A percentile compares a stretch with the other conserved stretches of the same genome.
Evolutionary conservation across 2,888 invertebrate genomes (phyloP).

Genomic region (Sphecodes monilicornis): DNA sequence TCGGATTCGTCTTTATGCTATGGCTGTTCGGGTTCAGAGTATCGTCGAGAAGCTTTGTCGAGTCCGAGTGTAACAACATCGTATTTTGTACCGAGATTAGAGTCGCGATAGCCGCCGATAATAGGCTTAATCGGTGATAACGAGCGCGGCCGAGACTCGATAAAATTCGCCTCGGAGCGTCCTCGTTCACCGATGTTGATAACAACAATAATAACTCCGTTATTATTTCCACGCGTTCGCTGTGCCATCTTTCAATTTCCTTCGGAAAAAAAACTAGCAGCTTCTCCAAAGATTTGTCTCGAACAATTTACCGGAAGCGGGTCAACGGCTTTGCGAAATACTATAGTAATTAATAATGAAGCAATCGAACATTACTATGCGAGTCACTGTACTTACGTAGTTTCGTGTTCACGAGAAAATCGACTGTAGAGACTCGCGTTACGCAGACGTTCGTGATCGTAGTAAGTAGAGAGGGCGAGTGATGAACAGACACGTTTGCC

Average conservation of each 20-base stretch:
- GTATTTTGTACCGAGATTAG: conserved; percentile 48
- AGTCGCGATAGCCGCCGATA: conserved; percentile 60
- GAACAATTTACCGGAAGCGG: background rate
- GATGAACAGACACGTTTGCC: conserved; percentile 8
- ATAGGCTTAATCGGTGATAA: conserved; percentile 55
- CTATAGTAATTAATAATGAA: background rate
- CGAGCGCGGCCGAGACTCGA: conserved; percentile 29
- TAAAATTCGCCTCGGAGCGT: conserved; percentile 34
- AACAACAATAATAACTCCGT: background rate
- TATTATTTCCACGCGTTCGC: background rate
- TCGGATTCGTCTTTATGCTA: background rate
- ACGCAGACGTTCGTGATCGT: background rate
- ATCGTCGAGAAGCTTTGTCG: background rate
- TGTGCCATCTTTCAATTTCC: background rate
- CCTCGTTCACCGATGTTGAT: conserved; percentile 36
- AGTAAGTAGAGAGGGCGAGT: background rate
- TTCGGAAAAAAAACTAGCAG: background rate
- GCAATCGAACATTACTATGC: no score
- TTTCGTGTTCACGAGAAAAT: conserved; percentile 8
- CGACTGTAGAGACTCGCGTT: background rate
- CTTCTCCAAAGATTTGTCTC: background rate
- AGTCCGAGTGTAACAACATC: conserved; percentile 15
- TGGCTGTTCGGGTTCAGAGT: background rate
- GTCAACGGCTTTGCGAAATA: background rate
- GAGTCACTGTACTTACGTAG: no score